Base-by-base conservation (phyloP, 1,140 invertebrate genomes). In the Leptonema lineaticorne region DNA sequence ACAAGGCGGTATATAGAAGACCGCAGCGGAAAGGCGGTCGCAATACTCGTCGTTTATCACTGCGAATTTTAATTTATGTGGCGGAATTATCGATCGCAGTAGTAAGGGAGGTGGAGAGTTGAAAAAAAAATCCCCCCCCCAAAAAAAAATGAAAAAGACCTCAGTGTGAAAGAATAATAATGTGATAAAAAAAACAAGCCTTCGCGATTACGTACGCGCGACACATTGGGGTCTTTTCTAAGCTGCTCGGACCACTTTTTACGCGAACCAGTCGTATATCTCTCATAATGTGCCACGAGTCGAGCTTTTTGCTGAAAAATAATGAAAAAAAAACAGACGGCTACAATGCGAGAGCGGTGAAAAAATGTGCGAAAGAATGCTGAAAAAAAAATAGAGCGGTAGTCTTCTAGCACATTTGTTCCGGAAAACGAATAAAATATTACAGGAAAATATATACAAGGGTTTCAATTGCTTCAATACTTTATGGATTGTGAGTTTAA, bases 161-260 rank as follows among this genome's bases (percentile, higher is more conserved):
- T n/a, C n/a, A 16, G 37, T 41, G 37, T 41, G 37, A 41, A 41
- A 41, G n/a, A n/a, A n/a, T n/a, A n/a, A n/a, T n/a, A n/a, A n/a
- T n/a, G n/a, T n/a, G n/a, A n/a, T n/a, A n/a, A n/a, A n/a, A n/a
- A n/a, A n/a, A n/a, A n/a, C n/a, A n/a, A n/a, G n/a, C n/a, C n/a
- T n/a, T 16, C 11, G 14, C 37, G 37, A 45, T 45, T 45, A 45
- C 22, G 50, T 53, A 53, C 50, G 50, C n/a, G 22, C 50, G 50
- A 53, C 50, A 53, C 50, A 53, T 53, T 53, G 11, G 50, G 37
- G 50, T 20, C 50, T 53, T 53, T 53, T 24, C 50, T 53, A 53
- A 53, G 50, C 50, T 24, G 50, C 50, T n/a, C 9, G 37, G 37
- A 41, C 37, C 37, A 41, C 37, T 53, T 53, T 53, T 53, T 24